Conservation (phyloP, 2,888 invertebrate genomes). For the Clunio marinus region DNA sequence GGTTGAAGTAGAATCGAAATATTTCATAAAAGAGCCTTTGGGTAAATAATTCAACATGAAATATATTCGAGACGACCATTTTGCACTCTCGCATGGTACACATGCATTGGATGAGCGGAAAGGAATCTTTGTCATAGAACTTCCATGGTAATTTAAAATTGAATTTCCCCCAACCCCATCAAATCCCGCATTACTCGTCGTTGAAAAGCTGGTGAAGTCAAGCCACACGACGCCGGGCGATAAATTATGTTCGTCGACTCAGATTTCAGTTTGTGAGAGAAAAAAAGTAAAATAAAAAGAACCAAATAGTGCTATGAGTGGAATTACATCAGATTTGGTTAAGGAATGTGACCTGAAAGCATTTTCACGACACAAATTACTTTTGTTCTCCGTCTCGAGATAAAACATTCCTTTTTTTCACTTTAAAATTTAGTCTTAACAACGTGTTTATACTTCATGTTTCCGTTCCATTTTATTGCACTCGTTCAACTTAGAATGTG, state of each 20-base stretch:
- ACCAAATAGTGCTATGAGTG: conserved; percentile 9
- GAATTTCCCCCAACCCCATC: not conserved
- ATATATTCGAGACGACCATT: not conserved
- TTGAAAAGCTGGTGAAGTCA: conserved; percentile 13
- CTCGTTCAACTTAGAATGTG: not conserved
- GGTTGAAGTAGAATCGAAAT: not conserved
- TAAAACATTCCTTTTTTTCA: too few relatives aligned
- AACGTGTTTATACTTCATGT: conserved; percentile 8
- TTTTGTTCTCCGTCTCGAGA: not conserved
- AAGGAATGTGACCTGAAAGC: conserved; percentile 34
- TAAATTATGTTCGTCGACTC: conserved; percentile 28
- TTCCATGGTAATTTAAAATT: not conserved
- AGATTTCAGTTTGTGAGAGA: not conserved
- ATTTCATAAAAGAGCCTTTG: not conserved
- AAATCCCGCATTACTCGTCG: not conserved
- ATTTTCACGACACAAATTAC: conserved; percentile 30
- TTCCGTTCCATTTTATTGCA: not conserved
- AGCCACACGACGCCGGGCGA: conserved; percentile 13
- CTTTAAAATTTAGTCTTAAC: not conserved
- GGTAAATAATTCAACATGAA: not conserved
- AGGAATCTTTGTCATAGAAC: not conserved
- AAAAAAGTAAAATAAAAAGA: not conserved
- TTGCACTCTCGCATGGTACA: not conserved
- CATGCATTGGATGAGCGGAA: not conserved
- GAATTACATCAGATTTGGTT: conserved; percentile 28